These are phyloP conservation scores for Macrosoma leucophasiata DNA, from an alignment of 2,888 invertebrate species.

Conservation along the genomic window DNA sequence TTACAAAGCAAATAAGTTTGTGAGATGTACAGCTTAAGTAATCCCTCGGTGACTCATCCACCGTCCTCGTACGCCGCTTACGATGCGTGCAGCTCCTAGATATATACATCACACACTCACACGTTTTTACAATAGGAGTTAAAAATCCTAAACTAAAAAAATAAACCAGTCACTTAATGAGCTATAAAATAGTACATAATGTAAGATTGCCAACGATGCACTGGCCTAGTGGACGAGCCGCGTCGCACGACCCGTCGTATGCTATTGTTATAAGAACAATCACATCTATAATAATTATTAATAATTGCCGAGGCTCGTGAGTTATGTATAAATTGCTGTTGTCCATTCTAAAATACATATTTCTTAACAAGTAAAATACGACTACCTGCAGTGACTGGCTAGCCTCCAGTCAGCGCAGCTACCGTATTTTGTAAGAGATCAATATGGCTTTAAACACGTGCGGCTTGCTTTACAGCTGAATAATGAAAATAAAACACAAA, in stretches of 20 bases:
- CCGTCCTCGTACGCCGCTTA: conserved; percentile 36
- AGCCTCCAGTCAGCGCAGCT: conserved; percentile 32
- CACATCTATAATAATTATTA: conserved; percentile 44
- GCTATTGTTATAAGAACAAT: conserved; percentile 46
- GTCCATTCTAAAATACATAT: conserved; percentile 55
- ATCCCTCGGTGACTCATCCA: conserved; percentile 42
- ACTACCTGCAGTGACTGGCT: conserved; percentile 36
- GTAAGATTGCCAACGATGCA: conserved; percentile 69
- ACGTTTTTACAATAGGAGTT: conserved; percentile 71
- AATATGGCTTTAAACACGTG: conserved; percentile 60
- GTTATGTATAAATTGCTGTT: conserved; percentile 46
- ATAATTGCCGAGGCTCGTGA: conserved; percentile 57
- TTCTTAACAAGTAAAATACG: conserved; percentile 57
- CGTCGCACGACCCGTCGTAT: conserved; percentile 29
- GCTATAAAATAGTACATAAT: conserved; percentile 66
- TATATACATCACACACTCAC: conserved; percentile 72
- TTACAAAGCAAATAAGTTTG: conserved; percentile 24
- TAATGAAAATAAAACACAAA: conserved; percentile 42
- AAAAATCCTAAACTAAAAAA: conserved; percentile 62
- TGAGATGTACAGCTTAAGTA: conserved; percentile 45
- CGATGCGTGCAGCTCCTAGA: conserved; percentile 51
- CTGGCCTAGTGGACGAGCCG: conserved; percentile 57
- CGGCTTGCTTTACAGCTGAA: conserved; percentile 47
- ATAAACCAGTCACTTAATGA: conserved; percentile 73
- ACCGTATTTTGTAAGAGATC: conserved; percentile 59